Evolutionary conservation across 2,888 invertebrate genomes (phyloP), one percentile per base, ranked within the genome.

Genomic region (Cosmia trapezina): DNA sequence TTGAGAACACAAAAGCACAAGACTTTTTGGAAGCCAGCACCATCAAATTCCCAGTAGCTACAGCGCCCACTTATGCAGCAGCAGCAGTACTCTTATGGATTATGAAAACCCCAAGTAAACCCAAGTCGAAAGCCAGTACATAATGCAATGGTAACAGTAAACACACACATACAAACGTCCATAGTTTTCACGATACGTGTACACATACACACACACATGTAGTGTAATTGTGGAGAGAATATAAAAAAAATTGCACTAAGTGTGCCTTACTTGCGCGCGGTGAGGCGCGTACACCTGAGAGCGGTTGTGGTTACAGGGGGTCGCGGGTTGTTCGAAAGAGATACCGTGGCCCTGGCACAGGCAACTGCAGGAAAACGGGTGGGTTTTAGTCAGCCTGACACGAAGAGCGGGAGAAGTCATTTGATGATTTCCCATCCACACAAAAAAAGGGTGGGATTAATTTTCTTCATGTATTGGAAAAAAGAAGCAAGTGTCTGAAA

Each of bases 221-320:
- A 67, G n/a, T 70, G 93, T 95, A 95, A 95, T 95, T 95, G 95
- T 93, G 91, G 93, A 93, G 93, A 93, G 94, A 93, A 94, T 92
- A 90, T 89, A 94, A 95, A 96, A 84, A 94, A 96, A 95, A 94
- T 90, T 92, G 94, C 92, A 91, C 90, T 93, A 94, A 95, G 95
- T 95, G 96, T 95, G 96, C 93, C 94, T 95, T 96, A 96, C 95
- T 94, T 95, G 95, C 88, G 89, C 90, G 93, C 89, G 87, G 86
- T 79, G 92, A 93, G 91, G 91, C 83, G 86, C 11, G 94, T 89
- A 95, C 91, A 91, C 86, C 59, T 78, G 80, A 71, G 84, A 84
- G 88, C 67, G 64, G 76, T 7, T 37, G 9, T 84, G 81, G 86
- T 51, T 28, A 37, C n/a, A 33, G 61, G 51, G n/a, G n/a, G n/a